phyloP scores from a whole-genome alignment of 2,888 invertebrate species.

The Leucophenga montana region DNA sequence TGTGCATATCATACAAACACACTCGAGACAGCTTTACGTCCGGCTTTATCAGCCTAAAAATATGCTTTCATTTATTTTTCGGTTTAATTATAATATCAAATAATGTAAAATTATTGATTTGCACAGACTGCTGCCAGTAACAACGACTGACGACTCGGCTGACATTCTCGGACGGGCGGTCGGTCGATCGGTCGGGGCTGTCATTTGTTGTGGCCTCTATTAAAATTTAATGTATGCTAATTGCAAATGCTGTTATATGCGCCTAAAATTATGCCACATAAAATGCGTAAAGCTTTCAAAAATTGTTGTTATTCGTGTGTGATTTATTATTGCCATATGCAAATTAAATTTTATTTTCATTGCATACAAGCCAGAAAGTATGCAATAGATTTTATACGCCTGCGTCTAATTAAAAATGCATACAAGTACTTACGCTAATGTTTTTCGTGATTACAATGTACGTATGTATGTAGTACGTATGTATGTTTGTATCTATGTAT shows the following conservation, averaged over 20 bases:
- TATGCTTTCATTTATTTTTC: constrained; percentile 14
- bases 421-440: constrained; percentile 57
- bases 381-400: background rate
- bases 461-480: constrained; percentile 27
- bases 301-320: constrained; percentile 31
- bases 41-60: background rate
- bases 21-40: constrained; percentile 16
- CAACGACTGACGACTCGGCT: background rate
- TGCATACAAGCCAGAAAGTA: background rate
- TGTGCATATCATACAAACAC: background rate
- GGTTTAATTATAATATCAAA: constrained; percentile 24
- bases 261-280: constrained; percentile 24
- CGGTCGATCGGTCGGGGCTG: too few relatives aligned
- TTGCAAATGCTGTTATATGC: constrained; percentile 9
- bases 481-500: constrained; percentile 32
- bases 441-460: constrained; percentile 29
- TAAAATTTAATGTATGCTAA: constrained; percentile 21
- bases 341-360: background rate
- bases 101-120: constrained; percentile 31
- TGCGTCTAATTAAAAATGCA: constrained; percentile 59
- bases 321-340: constrained; percentile 51
- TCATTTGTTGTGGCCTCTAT: constrained; percentile 1
- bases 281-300: constrained; percentile 1
- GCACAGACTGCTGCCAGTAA: background rate
- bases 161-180: too few relatives aligned